Base-by-base conservation (phyloP, 2,113 vertebrate species). In the Reinhardtius hippoglossoides region DNA sequence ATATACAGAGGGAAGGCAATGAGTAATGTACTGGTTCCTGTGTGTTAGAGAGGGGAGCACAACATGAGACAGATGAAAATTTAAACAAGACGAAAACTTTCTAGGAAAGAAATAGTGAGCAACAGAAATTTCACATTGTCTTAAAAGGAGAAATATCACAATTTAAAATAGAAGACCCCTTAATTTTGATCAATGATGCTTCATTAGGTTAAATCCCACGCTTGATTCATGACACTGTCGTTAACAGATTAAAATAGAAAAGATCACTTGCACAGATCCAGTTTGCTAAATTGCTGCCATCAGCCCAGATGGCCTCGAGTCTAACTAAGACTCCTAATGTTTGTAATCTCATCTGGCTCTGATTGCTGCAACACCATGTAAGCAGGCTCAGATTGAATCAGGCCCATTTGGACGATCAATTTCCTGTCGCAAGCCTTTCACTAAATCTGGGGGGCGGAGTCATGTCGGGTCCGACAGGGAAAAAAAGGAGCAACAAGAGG, bases 261-360 rank as follows among this genome's bases (percentile, higher is more conserved):
- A 67, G 59, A 63, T 54, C 71, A 50, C 68, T 67, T 54, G 76
- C 1, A 6, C 66, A 69, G 75, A 86, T 86, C 55, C 14, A n/a
- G 71, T 83, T 90, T 64, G 70, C 64, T 74, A 46, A 63, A 79
- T 60, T 37, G 59, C 78, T 74, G 55, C 63, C 66, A 56, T 81
- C 23, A 24, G 70, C 61, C 73, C 90, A 91, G 86, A 88, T 90
- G 91, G 75, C 54, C 56, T 64, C 15, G 35, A 73, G 82, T 87
- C 67, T 55, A 5, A 59, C 61, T 42, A 54, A 76, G 55, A 12
- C 64, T 78, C 52, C 71, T 90, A 67, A 82, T 82, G 80, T 66
- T 61, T 55, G 71, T 88, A 85, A 91, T 91, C 85, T 88, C 83
- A 87, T 91, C 86, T 64, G 76, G 13, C 61, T 26, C 72, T 69